Base-by-base conservation (phyloP, 2,888 invertebrate species). In the Rapana venosa region DNA sequence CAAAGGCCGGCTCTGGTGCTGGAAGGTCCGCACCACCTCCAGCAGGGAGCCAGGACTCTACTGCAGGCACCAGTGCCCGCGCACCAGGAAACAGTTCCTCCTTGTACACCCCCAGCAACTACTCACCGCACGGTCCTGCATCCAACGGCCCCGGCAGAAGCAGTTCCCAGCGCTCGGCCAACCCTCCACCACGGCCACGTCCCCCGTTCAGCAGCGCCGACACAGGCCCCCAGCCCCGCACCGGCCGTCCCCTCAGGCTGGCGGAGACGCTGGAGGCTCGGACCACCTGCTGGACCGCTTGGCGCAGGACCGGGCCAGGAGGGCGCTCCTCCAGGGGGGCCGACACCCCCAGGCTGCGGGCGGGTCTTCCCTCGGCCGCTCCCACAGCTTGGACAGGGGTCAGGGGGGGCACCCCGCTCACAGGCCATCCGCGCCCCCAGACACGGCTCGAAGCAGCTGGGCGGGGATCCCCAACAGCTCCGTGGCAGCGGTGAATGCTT, bases 51-150 rank as follows among this genome's bases (percentile, higher is more conserved):
- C 2, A 13, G 20, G 47, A 36, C 26, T 36, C 36, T 4, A 81
- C 11, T 83, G 6, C 81, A 36, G 81, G 47, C 26, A 36, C 6
- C 15, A 22, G 26, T 83, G 22, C 26, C 22, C 36, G 22, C 47
- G 22, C 8, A 70, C 86, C 15, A 87, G 79, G 13, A 84, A n/a
- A 30, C 58, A 85, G 47, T 66, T 0, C 15, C 70, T 36, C 66
- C 70, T 36, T n/a, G 35, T 70, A 81, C 87, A 66, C 87, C 56
- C 84, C 91, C 81, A 91, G 20, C 30, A 79, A 58, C 84, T 85
- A 85, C 84, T 85, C 84, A 1, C 84, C 84, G 20, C 84, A 85
- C 58, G 84, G 84, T 15, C 84, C 84, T 30, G 17, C 26, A 15
- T 0, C 84, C n/a, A 58, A 30, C 36, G 6, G 20, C 22, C 8